phyloP scores from a whole-genome alignment of 2,888 invertebrate species.

The Lamellibrachia columna region DNA sequence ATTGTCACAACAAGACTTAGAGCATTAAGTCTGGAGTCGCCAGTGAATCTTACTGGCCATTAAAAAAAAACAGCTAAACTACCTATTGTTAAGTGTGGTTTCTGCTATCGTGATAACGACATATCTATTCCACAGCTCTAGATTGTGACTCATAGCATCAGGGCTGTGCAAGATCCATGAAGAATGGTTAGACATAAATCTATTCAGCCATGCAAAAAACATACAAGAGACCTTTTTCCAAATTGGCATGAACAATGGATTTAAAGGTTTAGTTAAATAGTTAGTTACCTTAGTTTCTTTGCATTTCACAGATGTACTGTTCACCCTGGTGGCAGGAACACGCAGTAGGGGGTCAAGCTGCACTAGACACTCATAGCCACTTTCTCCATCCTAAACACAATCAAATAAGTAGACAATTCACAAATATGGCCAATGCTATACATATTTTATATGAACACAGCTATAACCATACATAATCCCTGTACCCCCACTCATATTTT shows the following conservation, averaged over 20 bases:
- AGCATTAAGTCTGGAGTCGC: too few species aligned
- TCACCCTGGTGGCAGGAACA: constrained; percentile 32
- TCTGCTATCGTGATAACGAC: too few species aligned
- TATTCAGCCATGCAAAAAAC: neutral
- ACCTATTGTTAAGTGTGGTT: too few species aligned
- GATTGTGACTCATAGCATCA: too few species aligned
- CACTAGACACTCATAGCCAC: constrained; percentile 90
- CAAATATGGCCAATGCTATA: neutral
- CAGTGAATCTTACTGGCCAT: too few species aligned
- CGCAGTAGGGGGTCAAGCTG: constrained; percentile 71
- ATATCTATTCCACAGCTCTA: too few species aligned
- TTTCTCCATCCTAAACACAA: constrained; percentile 69
- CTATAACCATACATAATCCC: too few species aligned
- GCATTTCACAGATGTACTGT: constrained; percentile 28
- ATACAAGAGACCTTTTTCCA: too few species aligned
- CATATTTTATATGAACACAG: neutral
- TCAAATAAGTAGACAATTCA: neutral
- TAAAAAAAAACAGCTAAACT: too few species aligned
- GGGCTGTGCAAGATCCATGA: too few species aligned
- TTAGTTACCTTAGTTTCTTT: constrained; percentile 68
- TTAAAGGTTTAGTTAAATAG: neutral
- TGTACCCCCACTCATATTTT: too few species aligned
- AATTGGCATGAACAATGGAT: neutral
- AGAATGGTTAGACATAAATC: neutral
- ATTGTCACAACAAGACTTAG: too few species aligned